phyloP scores from a whole-genome alignment of 2,113 vertebrate species.

The Chinchilla lanigera region DNA sequence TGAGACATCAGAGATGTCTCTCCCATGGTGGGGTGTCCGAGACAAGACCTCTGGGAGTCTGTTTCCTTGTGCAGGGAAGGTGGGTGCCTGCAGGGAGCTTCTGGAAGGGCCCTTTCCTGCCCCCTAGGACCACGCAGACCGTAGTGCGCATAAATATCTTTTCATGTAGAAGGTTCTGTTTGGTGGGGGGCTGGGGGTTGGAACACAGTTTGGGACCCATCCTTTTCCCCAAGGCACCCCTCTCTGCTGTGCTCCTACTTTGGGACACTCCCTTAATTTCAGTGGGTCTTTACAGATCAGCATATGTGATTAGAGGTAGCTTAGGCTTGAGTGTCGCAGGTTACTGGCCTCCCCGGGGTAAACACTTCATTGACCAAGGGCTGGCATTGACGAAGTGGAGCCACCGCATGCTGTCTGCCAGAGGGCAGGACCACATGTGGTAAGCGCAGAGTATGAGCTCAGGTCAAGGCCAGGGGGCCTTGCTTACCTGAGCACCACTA shows the following conservation, averaged over 20 bases:
- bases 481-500: not conserved
- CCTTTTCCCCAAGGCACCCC: not conserved
- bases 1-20: accelerated
- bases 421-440: not conserved
- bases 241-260: not conserved
- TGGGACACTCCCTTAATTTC: not conserved
- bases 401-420: not conserved
- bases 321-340: not conserved
- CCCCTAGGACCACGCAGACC: not conserved
- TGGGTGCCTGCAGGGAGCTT: not conserved
- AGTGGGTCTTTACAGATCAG: not conserved
- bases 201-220: not conserved
- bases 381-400: not conserved
- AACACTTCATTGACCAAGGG: not conserved
- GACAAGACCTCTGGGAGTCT: not conserved
- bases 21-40: not conserved
- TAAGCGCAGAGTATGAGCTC: not conserved
- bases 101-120: not conserved
- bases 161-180: not conserved
- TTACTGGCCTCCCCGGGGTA: not conserved
- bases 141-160: not conserved
- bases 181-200: not conserved
- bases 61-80: not conserved
- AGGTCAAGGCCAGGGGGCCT: not conserved
- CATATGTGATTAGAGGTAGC: not conserved